Evolutionary conservation across 1,140 invertebrate genomes (phyloP).

Genomic region (Temnothorax nylanderi): DNA sequence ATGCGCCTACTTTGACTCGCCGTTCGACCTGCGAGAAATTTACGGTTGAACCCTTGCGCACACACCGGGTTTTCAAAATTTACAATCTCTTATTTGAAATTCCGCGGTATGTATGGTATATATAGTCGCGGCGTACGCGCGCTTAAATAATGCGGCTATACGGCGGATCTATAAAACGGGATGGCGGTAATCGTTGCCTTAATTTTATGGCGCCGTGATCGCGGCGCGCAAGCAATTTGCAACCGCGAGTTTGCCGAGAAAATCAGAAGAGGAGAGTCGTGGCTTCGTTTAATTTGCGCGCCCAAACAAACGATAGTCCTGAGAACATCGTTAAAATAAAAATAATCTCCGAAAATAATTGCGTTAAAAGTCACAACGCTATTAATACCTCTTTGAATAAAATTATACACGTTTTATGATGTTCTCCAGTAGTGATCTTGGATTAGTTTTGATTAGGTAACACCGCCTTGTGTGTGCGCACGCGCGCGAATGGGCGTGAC

Average conservation of each 20-base stretch:
- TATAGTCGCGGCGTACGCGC: background rate
- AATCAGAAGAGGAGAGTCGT: constrained; percentile 1
- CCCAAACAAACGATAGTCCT: background rate
- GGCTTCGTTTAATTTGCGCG: background rate
- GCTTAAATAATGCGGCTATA: constrained; percentile 2
- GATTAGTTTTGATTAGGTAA: constrained; percentile 11
- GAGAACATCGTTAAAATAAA: background rate
- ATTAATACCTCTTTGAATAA: background rate
- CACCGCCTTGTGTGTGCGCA: background rate
- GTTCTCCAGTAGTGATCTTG: background rate
- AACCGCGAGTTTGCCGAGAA: background rate
- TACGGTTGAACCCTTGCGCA: constrained; percentile 15
- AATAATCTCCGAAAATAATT: background rate
- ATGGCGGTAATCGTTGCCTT: constrained; percentile 45
- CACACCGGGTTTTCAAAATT: constrained; percentile 53
- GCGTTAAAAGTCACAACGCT: background rate
- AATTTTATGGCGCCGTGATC: constrained; percentile 48
- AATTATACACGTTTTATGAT: background rate
- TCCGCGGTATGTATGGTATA: constrained; percentile 9
- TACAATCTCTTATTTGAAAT: constrained; percentile 61
- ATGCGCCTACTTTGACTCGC: constrained; percentile 56
- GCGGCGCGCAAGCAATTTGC: background rate
- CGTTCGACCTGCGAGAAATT: constrained; percentile 65
- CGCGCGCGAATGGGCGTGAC: background rate
- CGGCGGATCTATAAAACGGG: constrained; percentile 51